Evolutionary conservation across 1,140 invertebrate genomes (phyloP).

Genomic region (Aculops lycopersici): DNA sequence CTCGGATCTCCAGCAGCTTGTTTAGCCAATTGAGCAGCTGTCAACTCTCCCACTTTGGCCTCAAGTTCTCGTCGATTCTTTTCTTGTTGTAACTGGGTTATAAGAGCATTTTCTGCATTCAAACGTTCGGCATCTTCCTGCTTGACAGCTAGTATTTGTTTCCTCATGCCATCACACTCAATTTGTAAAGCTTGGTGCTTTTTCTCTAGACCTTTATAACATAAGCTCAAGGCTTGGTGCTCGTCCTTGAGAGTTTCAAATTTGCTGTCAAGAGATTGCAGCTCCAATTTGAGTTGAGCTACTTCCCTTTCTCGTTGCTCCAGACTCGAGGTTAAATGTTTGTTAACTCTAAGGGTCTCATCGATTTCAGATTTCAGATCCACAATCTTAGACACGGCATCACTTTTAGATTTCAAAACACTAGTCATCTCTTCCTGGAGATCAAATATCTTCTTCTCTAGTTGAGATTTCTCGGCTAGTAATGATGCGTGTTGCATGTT

Average conservation of each 20-base stretch:
- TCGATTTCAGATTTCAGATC: conserved; percentile 52
- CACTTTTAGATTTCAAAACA: conserved; percentile 48
- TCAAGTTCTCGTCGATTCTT: conserved; percentile 60
- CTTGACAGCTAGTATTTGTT: conserved; percentile 49
- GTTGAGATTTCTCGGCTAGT: conserved; percentile 8
- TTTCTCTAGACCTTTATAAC: conserved; percentile 53
- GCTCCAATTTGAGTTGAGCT: conserved; percentile 5
- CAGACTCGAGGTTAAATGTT: conserved; percentile 31
- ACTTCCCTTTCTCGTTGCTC: conserved; percentile 23
- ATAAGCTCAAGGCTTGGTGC: conserved; percentile 64
- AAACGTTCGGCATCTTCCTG: conserved; percentile 67
- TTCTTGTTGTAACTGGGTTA: conserved; percentile 45
- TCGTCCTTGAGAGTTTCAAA: conserved; percentile 38
- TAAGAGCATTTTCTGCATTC: conserved; percentile 74
- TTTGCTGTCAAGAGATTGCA: neutral
- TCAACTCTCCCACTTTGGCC: conserved; percentile 45
- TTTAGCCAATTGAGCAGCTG: too few relatives aligned
- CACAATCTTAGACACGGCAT: conserved; percentile 69
- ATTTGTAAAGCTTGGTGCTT: conserved; percentile 53
- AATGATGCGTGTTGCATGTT: neutral
- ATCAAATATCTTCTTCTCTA: conserved; percentile 48
- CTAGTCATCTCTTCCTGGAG: conserved; percentile 73
- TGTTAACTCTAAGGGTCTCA: conserved; percentile 34
- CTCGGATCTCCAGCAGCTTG: conserved; percentile 14
- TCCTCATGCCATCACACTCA: conserved; percentile 54